Evolutionary conservation across 2,113 vertebrate genomes (phyloP).

Genomic region (Heterotis niloticus): DNA sequence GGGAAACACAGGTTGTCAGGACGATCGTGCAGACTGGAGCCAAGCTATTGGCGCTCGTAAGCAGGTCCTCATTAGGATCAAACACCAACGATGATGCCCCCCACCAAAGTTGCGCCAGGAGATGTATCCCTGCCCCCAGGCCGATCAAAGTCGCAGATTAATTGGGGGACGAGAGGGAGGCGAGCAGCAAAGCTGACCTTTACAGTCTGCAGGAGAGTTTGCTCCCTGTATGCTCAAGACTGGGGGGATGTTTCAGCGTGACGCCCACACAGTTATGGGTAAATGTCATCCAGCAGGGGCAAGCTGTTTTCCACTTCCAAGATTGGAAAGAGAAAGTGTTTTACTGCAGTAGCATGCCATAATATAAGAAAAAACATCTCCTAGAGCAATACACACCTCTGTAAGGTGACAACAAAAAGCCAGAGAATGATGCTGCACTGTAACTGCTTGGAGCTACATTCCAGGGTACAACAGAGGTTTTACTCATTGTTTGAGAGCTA

Average conservation of each 20-base stretch:
- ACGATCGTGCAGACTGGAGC: background rate
- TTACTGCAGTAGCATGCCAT: slow-evolving; percentile 16
- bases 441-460: background rate
- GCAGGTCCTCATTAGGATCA: slow-evolving; percentile 7
- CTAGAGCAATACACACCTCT: background rate
- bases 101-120: background rate
- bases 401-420: background rate
- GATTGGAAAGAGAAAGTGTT: slow-evolving; percentile 41
- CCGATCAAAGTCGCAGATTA: slow-evolving; percentile 32
- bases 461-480: too few relatives aligned
- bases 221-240: slow-evolving; percentile 40
- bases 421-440: background rate
- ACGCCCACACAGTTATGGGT: slow-evolving; percentile 41
- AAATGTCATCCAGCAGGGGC: slow-evolving; percentile 57
- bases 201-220: slow-evolving; percentile 48
- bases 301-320: slow-evolving; percentile 46
- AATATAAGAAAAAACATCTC: background rate
- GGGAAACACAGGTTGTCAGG: background rate
- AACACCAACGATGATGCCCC: background rate
- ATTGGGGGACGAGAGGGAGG: slow-evolving; percentile 22
- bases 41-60: background rate
- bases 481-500: too few relatives aligned
- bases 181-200: slow-evolving; percentile 55
- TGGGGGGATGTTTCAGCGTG: slow-evolving; percentile 30
- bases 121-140: background rate